A percentile compares a stretch with the other conserved stretches of the same genome.
Conservation (phyloP, 2,888 invertebrate genomes). For the Lithodes maja region DNA sequence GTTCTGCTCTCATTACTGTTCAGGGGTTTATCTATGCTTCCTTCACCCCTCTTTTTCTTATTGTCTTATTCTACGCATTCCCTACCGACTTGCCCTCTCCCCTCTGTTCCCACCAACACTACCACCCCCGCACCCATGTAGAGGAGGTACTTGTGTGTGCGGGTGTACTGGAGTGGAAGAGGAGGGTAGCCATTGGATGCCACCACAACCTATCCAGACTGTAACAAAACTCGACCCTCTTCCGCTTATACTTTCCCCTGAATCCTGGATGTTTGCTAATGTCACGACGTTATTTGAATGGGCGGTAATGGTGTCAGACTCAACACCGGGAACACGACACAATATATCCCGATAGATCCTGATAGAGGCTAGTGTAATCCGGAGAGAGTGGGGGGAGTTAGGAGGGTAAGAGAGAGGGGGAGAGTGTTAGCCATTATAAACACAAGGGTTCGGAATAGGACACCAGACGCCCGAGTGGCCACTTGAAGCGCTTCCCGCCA, state of each 20-base stretch:
- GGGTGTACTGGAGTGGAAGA: not conserved
- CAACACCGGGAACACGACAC: too few species aligned
- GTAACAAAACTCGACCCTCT: too few species aligned
- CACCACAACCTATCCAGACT: too few species aligned
- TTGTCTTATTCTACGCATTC: not conserved
- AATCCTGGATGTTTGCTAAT: too few species aligned
- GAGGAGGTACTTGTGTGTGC: not conserved
- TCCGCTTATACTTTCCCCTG: too few species aligned
- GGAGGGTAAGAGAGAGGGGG: not conserved
- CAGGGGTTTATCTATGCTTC: too few species aligned
- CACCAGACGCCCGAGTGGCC: slow-evolving; percentile 60
- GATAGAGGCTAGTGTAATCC: not conserved
- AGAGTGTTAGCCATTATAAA: slow-evolving; percentile 29
- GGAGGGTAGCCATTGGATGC: too few species aligned
- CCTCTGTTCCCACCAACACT: not conserved
- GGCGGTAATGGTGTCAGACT: too few species aligned
- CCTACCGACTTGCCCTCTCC: not conserved
- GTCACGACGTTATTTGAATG: too few species aligned
- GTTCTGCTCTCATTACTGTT: too few species aligned
- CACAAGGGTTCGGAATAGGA: slow-evolving; percentile 19
- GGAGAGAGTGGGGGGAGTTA: not conserved
- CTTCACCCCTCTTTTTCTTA: too few species aligned
- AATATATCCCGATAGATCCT: not conserved
- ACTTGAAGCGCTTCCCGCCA: slow-evolving; percentile 56
- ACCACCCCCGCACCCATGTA: not conserved